These are phyloP conservation scores for Ooceraea biroi DNA, from an alignment of 1,140 invertebrate species.

Conservation along the genomic window DNA sequence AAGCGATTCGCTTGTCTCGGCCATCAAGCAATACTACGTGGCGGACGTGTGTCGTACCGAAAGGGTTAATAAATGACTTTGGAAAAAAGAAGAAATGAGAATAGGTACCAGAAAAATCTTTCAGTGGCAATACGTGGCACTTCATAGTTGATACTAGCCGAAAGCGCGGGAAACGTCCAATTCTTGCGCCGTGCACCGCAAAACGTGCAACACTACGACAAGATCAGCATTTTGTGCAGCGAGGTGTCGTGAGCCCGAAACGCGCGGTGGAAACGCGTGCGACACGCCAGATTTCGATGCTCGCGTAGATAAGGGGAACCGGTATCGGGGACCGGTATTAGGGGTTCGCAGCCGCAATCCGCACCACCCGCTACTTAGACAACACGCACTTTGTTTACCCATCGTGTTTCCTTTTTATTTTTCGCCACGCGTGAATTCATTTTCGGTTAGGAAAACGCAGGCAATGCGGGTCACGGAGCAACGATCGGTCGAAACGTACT, in stretches of 20 bases:
- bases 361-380: conserved; percentile 69
- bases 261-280: conserved; percentile 77
- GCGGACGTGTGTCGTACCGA: too few relatives aligned
- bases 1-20: too few relatives aligned
- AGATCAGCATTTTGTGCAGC: conserved; percentile 19
- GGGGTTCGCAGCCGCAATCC: conserved; percentile 46
- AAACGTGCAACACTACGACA: too few relatives aligned
- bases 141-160: too few relatives aligned
- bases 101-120: too few relatives aligned
- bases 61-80: too few relatives aligned
- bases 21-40: too few relatives aligned
- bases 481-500: neutral
- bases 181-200: neutral
- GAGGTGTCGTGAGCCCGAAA: conserved; percentile 48
- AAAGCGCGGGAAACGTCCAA: conserved; percentile 7
- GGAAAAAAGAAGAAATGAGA: too few relatives aligned
- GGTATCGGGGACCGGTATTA: conserved; percentile 68
- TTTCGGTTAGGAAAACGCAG: neutral
- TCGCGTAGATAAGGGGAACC: conserved; percentile 79
- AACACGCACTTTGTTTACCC: conserved; percentile 71
- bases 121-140: too few relatives aligned
- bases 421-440: neutral
- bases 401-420: conserved; percentile 25
- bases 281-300: conserved; percentile 81
- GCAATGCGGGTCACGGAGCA: neutral